Conservation (phyloP, 2,797 vertebrate species). For the Pelodytes ibericus region DNA sequence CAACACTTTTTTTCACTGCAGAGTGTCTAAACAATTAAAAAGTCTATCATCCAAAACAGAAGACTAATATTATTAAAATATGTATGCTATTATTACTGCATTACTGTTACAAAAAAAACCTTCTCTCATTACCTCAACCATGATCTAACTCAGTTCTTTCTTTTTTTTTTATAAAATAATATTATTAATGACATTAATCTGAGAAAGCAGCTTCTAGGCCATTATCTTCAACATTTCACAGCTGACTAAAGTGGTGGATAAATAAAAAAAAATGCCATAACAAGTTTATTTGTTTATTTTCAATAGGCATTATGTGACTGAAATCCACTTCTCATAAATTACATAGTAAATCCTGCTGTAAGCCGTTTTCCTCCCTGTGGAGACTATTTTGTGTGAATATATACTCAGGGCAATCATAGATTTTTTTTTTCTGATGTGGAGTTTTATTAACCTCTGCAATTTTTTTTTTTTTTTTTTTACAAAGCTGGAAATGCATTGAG, state of each 20-base stretch:
- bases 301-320: conserved; percentile 30
- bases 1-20: conserved; percentile 16
- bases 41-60: background rate
- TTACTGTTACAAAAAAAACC: background rate
- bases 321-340: conserved; percentile 36
- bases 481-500: too few relatives aligned
- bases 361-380: background rate
- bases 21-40: conserved; percentile 17
- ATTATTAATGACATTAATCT: conserved; percentile 50
- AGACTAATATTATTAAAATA: background rate
- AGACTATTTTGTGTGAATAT: background rate
- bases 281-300: conserved; percentile 22
- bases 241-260: conserved; percentile 37
- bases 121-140: conserved; percentile 23
- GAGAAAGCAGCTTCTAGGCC: conserved; percentile 31
- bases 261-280: conserved; percentile 19
- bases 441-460: too few relatives aligned
- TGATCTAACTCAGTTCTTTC: conserved; percentile 28
- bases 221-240: conserved; percentile 35
- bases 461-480: too few relatives aligned
- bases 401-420: too few relatives aligned
- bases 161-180: conserved; percentile 18
- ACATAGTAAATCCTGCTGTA: background rate
- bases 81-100: background rate
- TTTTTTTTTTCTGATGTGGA: too few relatives aligned